Base-by-base conservation (phyloP, 2,888 invertebrate species). In the Syrphus vitripennis region DNA sequence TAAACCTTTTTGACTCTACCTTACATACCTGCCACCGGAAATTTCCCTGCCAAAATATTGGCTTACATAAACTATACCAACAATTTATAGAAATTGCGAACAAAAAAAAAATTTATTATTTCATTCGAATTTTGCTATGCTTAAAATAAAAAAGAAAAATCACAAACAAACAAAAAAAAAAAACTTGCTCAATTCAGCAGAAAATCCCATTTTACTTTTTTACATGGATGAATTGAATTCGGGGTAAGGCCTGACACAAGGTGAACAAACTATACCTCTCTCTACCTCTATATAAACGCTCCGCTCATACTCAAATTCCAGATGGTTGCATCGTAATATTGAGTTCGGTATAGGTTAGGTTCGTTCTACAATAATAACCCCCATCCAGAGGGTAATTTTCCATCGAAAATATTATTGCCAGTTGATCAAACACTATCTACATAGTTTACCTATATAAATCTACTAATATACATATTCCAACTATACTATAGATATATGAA, bases 351-450 rank as follows among this genome's bases (percentile, higher is more conserved):
- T 40, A 61, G 7, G 31, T 42, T 26, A n/a, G n/a, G n/a, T 34
- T 24, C 21, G 5, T 24, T 34, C n/a, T n/a, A n/a, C n/a, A n/a
- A n/a, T n/a, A n/a, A n/a, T 24, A 21, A 9, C 34, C 48, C 50
- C 7, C n/a, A 31, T 21, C 29, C 19, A 14, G n/a, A 50, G 50
- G 50, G 67, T 67, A 67, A 67, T 59, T 70, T 70, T 48, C 31
- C 31, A 72, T 59, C 24, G 45, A 59, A 59, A 72, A 72, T 72
- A 72, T 72, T 72, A 59, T 72, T 72, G 71, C 71, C 59, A 72
- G 59, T 72, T 59, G 45, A 59, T 59, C 57, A 72, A 59, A 45
- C 71, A 72, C 45, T 72, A 34, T 6, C 48, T 34, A 37, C 7
- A 14, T n/a, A 2, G 7, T 24, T 29, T 26, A 42, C 16, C 12